Evolutionary conservation across 1,140 invertebrate genomes (phyloP), one percentile per base, ranked within the genome.

Genomic region (Muscidifurax raptorellus): DNA sequence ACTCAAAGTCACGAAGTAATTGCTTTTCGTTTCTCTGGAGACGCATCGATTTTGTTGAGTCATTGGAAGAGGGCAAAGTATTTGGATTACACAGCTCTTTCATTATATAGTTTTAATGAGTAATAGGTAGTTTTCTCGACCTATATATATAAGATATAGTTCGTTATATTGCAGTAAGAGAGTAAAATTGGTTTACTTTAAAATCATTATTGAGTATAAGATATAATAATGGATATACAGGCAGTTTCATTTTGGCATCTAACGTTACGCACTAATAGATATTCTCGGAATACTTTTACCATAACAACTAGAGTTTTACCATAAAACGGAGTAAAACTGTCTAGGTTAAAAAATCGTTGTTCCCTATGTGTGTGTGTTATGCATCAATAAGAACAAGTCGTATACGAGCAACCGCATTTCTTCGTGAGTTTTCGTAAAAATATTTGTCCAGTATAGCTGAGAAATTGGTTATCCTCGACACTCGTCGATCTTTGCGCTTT

Each of bases 201-300:
- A 59, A 59, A n/a, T 59, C 22, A 59, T 59, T 59, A 1, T 6
- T n/a, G 18, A 59, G 18, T n/a, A 59, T n/a, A n/a, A 71, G 30
- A 27, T 22, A 13, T 71, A 69, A 30, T 67, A 77, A n/a, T 22
- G 7, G 22, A 47, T 52, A 69, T 7, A n/a, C n/a, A 44, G 59
- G 52, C 59, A 77, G 59, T 83, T 67, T 69, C 18, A 22, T 47
- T 75, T 83, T 77, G 81, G 81, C 81, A 82, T 82, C 81, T 82
- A 82, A 67, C 12, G 40, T 76, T 76, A 76, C 71, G 40, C 12
- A 22, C 59, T 82, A 76, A 74, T 22, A 10, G 10, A 47, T 18
- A 71, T 25, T 69, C 40, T 80, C 66, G 22, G 7, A 44, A 47
- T 25, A 71, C 22, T 47, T 71, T 80, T 47, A 22, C 25, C 13